phyloP scores from a whole-genome alignment of 2,888 invertebrate species.

The Rhogogaster chlorosoma region DNA sequence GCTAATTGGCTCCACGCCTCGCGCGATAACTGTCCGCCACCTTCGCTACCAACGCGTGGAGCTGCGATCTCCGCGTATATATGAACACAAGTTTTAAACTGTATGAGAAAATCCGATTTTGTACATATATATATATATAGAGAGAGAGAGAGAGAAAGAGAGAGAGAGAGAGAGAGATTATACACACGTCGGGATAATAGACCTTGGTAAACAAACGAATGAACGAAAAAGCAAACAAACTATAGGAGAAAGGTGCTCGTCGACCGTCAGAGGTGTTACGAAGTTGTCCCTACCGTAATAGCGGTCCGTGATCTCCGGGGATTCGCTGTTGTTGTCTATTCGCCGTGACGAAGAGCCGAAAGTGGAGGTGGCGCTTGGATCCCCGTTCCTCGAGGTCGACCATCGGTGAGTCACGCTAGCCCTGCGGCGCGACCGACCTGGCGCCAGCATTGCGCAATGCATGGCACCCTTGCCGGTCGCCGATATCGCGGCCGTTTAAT shows the following conservation, averaged over 20 bases:
- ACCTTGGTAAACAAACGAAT: constrained; percentile 26
- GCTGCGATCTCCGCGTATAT: neutral
- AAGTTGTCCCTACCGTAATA: constrained; percentile 33
- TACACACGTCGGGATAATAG: neutral
- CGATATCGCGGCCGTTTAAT: constrained; percentile 29
- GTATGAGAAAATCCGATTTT: neutral
- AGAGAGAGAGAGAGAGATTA: too few species aligned
- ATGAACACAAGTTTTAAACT: neutral
- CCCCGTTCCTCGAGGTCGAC: constrained; percentile 50
- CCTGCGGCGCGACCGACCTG: constrained; percentile 64
- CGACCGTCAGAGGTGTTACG: constrained; percentile 29
- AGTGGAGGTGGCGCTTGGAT: constrained; percentile 47
- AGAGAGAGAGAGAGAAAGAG: too few species aligned
- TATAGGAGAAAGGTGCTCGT: constrained; percentile 33
- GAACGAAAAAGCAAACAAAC: constrained; percentile 32
- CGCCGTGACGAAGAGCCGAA: constrained; percentile 49
- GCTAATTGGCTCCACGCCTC: constrained; percentile 51
- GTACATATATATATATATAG: too few species aligned
- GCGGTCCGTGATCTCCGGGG: constrained; percentile 13
- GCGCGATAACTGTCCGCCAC: constrained; percentile 46
- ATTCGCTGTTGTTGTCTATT: constrained; percentile 43
- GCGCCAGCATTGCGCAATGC: constrained; percentile 75
- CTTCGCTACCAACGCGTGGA: neutral
- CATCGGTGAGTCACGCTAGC: constrained; percentile 70
- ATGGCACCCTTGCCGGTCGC: constrained; percentile 48